Conservation (phyloP, 35 echinoderm and acorn worm genomes). For the Apostichopus parvimensis region DNA sequence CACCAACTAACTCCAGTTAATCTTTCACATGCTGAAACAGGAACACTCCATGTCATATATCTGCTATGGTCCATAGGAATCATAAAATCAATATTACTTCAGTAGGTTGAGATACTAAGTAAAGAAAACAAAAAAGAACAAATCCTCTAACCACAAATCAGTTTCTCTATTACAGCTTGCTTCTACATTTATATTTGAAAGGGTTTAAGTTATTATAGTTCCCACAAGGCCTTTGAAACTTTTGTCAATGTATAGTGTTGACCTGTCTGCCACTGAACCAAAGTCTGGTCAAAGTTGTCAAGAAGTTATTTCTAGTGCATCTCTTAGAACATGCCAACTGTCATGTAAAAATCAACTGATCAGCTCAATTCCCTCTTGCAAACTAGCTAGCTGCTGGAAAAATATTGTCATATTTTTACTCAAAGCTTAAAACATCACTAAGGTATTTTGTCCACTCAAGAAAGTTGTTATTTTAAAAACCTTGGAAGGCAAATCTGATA, state of each 20-base stretch:
- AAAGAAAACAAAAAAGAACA: too few relatives aligned
- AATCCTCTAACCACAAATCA: neutral
- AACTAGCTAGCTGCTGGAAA: neutral
- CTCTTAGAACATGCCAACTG: neutral
- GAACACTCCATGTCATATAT: neutral
- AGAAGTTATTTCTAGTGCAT: neutral
- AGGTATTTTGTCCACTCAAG: neutral
- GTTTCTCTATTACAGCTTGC: neutral
- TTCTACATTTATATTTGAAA: slow-evolving; percentile 13
- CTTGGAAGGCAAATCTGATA: neutral
- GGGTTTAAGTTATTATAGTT: slow-evolving; percentile 33
- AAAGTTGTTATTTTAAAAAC: neutral
- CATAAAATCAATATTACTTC: slow-evolving; percentile 17
- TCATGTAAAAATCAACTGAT: neutral
- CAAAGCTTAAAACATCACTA: neutral
- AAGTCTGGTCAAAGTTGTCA: neutral
- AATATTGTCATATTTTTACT: neutral
- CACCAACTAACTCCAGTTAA: neutral
- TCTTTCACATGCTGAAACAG: neutral
- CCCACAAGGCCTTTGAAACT: slow-evolving; percentile 3
- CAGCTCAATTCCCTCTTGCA: neutral
- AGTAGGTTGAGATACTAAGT: neutral
- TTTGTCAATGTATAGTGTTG: neutral
- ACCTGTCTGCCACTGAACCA: neutral
- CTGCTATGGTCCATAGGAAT: slow-evolving; percentile 4